These are phyloP conservation scores for Cepaea nemoralis DNA, from an alignment of 1,140 invertebrate genomes.

Conservation along the genomic window DNA sequence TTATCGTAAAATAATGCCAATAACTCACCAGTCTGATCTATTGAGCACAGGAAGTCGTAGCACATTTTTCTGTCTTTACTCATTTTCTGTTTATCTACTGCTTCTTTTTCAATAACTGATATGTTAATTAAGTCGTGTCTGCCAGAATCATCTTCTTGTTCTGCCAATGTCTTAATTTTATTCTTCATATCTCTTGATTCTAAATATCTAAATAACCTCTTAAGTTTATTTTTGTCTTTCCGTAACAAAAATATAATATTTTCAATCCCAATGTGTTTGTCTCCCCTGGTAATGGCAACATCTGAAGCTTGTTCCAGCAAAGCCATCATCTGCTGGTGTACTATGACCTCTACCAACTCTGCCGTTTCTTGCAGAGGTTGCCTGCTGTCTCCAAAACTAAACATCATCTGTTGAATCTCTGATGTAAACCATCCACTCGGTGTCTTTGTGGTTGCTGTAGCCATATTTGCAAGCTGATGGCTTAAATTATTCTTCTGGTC, in stretches of 20 bases:
- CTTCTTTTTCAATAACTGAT: neutral
- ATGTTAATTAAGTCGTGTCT: neutral
- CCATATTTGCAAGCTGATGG: too few species aligned
- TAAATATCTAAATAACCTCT: conserved; percentile 75
- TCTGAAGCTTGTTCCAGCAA: conserved; percentile 73
- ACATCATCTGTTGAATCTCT: conserved; percentile 65
- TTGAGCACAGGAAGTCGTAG: conserved; percentile 61
- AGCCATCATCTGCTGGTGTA: conserved; percentile 76
- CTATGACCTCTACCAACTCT: conserved; percentile 79
- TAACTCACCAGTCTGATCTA: conserved; percentile 66
- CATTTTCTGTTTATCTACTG: neutral
- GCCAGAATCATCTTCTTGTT: neutral
- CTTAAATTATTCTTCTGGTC: too few species aligned
- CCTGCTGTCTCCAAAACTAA: conserved; percentile 81
- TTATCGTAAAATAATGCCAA: conserved; percentile 63
- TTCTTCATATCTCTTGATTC: conserved; percentile 69
- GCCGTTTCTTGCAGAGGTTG: conserved; percentile 79
- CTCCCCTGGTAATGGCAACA: conserved; percentile 72
- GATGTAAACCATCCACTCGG: neutral
- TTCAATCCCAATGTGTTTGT: conserved; percentile 73
- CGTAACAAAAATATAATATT: conserved; percentile 80
- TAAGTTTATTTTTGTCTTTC: conserved; percentile 76
- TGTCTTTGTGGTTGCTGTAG: too few species aligned
- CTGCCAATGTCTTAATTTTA: conserved; percentile 54
- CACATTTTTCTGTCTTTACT: conserved; percentile 63